Percentiles rank a stretch among this genome's conserved stretches.
phyloP scores from a whole-genome alignment of 2,113 vertebrate species.

The Vidua chalybeata region DNA sequence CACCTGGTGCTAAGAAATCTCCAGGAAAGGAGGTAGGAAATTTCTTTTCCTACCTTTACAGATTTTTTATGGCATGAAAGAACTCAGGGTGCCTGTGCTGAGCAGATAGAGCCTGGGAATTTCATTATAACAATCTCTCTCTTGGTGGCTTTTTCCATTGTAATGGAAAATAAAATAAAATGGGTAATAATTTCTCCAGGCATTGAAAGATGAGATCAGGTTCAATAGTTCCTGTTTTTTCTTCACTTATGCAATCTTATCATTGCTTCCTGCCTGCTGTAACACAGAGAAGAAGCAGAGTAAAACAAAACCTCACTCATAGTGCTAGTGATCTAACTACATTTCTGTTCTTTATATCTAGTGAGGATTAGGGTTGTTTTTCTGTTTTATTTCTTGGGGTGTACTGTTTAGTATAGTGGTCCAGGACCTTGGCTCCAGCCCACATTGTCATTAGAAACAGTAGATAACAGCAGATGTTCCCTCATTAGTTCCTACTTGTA shows the following conservation, averaged over 20 bases:
- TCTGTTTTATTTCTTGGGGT: not conserved
- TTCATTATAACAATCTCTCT: not conserved
- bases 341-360: not conserved
- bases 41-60: not conserved
- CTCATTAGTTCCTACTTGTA: not conserved
- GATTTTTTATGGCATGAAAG: not conserved
- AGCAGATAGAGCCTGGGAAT: slow-evolving; percentile 10
- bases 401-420: not conserved
- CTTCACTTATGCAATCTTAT: not conserved
- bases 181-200: not conserved
- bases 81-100: not conserved
- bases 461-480: not conserved
- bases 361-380: not conserved
- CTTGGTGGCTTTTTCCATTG: not conserved
- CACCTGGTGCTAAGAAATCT: not conserved
- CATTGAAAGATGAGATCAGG: not conserved
- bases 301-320: not conserved
- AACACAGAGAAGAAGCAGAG: not conserved
- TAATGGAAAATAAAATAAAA: not conserved
- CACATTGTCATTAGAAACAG: not conserved
- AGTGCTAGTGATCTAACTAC: not conserved
- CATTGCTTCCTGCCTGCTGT: not conserved
- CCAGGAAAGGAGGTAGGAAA: not conserved
- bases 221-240: not conserved
- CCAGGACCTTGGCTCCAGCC: not conserved